phyloP scores from a whole-genome alignment of 2,797 vertebrate genomes.

The Cryptoprocta ferox region DNA sequence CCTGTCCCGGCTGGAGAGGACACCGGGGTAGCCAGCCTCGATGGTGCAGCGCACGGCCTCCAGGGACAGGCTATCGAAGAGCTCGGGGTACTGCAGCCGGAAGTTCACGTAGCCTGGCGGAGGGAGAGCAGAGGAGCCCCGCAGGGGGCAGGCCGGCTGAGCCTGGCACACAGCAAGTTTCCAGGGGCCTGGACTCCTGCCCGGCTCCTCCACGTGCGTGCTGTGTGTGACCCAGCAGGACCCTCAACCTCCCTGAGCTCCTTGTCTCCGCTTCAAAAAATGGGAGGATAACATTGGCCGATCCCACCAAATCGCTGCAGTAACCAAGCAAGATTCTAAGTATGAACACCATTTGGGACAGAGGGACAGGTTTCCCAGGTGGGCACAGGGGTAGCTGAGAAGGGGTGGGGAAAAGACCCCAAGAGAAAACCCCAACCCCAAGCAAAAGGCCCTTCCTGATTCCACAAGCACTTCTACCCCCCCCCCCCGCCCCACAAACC shows the following conservation, averaged over 20 bases:
- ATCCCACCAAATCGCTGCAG: not conserved
- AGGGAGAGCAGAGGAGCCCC: not conserved
- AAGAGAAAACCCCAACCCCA: not conserved
- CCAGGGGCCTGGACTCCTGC: not conserved
- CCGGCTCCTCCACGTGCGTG: not conserved
- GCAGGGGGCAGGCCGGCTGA: not conserved
- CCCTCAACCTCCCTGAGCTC: not conserved
- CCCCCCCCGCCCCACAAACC: not conserved
- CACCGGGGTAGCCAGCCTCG: constrained; percentile 96
- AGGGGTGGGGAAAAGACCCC: not conserved
- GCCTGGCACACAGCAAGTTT: accelerated
- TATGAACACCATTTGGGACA: not conserved
- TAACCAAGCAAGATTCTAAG: not conserved
- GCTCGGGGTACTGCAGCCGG: constrained; percentile 96
- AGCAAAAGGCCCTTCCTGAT: not conserved
- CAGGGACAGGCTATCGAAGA: constrained; percentile 94
- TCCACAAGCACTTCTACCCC: accelerated
- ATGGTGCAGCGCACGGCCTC: constrained; percentile 97
- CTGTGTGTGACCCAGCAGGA: not conserved
- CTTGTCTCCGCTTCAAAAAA: not conserved
- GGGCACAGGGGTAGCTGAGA: not conserved
- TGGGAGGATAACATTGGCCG: not conserved
- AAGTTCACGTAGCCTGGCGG: constrained; percentile 95
- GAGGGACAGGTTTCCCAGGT: not conserved
- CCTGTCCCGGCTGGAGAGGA: constrained; percentile 94